Conservation (phyloP, 1,140 invertebrate species). For the Gonioctena quinquepunctata region DNA sequence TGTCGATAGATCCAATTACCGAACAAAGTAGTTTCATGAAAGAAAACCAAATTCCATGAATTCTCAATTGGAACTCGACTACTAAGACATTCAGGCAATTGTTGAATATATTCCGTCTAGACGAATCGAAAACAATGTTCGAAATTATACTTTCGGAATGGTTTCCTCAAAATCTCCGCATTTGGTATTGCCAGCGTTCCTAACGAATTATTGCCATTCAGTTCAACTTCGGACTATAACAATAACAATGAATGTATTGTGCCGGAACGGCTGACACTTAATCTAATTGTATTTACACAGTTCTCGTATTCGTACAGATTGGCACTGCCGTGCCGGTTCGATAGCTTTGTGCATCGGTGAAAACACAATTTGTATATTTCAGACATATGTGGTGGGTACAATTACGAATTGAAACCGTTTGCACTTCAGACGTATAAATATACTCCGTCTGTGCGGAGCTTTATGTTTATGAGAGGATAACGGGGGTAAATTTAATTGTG, state of each 20-base stretch:
- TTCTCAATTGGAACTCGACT: background rate
- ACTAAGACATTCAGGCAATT: background rate
- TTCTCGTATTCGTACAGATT: slow-evolving; percentile 38
- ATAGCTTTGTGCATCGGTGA: background rate
- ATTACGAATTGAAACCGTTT: slow-evolving; percentile 9
- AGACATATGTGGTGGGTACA: slow-evolving; percentile 15
- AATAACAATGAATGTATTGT: slow-evolving; percentile 42
- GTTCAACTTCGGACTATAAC: slow-evolving; percentile 33
- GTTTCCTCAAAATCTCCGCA: slow-evolving; percentile 13
- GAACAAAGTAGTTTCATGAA: background rate
- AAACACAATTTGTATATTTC: slow-evolving; percentile 6
- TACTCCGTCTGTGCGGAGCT: background rate
- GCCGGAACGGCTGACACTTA: slow-evolving; percentile 37
- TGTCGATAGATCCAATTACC: background rate
- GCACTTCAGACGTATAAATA: slow-evolving; percentile 12
- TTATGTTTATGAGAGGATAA: slow-evolving; percentile 1
- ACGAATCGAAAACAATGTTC: background rate
- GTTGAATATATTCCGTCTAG: background rate
- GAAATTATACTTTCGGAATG: background rate
- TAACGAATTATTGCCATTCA: slow-evolving; percentile 31
- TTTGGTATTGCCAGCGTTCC: slow-evolving; percentile 9
- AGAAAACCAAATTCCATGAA: background rate
- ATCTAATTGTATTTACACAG: slow-evolving; percentile 47
- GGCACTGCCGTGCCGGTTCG: slow-evolving; percentile 9
- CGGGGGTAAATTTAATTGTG: slow-evolving; percentile 9